Percentiles rank a stretch among this genome's conserved stretches.
Conservation (phyloP, 1,140 invertebrate genomes). For the Hyposmocoma kahamanoa region DNA sequence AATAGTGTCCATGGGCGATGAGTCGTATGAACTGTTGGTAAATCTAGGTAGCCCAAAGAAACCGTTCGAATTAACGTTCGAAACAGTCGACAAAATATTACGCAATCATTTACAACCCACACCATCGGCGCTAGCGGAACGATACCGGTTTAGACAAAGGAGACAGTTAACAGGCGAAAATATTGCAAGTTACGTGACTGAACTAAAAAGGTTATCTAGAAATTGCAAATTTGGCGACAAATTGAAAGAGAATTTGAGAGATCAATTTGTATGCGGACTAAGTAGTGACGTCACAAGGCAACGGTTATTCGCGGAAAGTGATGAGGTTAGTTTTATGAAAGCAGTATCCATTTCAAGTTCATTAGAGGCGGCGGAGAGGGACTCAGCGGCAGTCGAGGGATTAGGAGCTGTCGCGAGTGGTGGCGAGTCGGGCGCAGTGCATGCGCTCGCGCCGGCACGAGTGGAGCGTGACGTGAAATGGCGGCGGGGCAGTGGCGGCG, state of each 20-base stretch:
- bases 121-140: constrained; percentile 9
- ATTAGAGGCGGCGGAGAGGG: not conserved
- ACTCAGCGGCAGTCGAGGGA: constrained; percentile 11
- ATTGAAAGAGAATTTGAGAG: constrained; percentile 18
- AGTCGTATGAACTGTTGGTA: not conserved
- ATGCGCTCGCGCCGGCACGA: not conserved
- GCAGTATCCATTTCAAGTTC: not conserved
- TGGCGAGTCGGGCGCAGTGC: not conserved
- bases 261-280: constrained; percentile 26
- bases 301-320: constrained; percentile 21
- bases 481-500: not conserved
- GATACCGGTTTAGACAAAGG: constrained; percentile 15
- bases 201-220: constrained; percentile 13
- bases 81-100: not conserved
- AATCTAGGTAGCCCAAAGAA: constrained; percentile 5
- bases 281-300: constrained; percentile 19
- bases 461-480: not conserved
- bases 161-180: not conserved
- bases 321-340: constrained; percentile 9
- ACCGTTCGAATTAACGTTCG: constrained; percentile 1
- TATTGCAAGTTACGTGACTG: constrained; percentile 10
- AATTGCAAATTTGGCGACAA: constrained; percentile 10
- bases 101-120: constrained; percentile 11
- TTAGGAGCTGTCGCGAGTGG: not conserved
- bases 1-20: not conserved